These are phyloP conservation scores for Dolichoris vasculosae DNA, from an alignment of 1,140 invertebrate species.

Conservation along the genomic window DNA sequence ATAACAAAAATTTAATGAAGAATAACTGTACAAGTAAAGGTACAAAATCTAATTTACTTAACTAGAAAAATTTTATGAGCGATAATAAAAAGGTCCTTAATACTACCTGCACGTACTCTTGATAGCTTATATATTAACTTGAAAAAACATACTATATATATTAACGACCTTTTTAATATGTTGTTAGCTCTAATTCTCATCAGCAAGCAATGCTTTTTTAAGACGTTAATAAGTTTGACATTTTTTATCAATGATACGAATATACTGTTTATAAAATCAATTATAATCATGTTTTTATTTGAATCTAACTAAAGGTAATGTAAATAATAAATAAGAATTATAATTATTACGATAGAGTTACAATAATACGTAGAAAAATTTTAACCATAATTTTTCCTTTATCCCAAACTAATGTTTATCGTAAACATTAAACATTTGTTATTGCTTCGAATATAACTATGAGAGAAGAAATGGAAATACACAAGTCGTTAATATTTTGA, in stretches of 20 bases:
- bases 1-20: neutral
- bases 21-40: constrained; percentile 1
- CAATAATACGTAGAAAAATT: neutral
- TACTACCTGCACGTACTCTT: neutral
- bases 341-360: neutral
- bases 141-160: neutral
- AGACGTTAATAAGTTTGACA: neutral
- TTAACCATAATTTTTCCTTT: neutral
- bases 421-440: neutral
- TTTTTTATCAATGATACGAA: neutral
- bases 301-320: neutral
- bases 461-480: neutral
- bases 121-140: neutral
- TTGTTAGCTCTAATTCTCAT: neutral
- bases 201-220: neutral
- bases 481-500: constrained; percentile 4
- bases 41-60: neutral
- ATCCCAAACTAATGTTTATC: neutral
- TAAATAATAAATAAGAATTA: neutral
- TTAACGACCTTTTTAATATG: neutral
- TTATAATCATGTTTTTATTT: too few relatives aligned
- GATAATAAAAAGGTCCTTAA: neutral
- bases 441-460: neutral
- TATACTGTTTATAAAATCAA: neutral
- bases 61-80: neutral